Base-by-base conservation (phyloP, 2,113 vertebrate species). In the Stegastes partitus region DNA sequence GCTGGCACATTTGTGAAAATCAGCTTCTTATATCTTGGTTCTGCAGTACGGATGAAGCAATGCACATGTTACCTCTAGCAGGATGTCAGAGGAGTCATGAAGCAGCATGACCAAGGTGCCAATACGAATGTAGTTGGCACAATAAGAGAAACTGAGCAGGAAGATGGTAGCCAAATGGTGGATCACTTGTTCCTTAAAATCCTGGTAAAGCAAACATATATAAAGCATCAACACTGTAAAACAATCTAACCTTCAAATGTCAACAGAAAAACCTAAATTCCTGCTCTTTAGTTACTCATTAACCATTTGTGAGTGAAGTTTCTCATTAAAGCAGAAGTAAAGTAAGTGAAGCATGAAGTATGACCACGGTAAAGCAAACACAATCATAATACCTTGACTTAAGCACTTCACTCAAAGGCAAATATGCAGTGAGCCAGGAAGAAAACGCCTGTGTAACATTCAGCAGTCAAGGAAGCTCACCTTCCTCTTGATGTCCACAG, bases 401-500 rank as follows among this genome's bases (percentile, higher is more conserved):
- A 3, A 45, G 25, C 22, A 63, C 21, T 71, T 34, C 15, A 58
- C 12, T 78, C 26, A 77, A 57, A 14, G 28, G 19, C 7, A 81
- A 54, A 65, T 34, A 49, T 74, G 10, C 28, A 23, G 21, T 51
- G 22, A 31, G 28, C 18, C 14, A 11, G 6, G 1, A 18, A 15
- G 2, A 28, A 55, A 22, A 51, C 9, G 10, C 10, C 7, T 28
- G 21, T 6, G 39, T 19, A 18, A 47, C 10, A 51, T 39, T 21
- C 37, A 59, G 21, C 2, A 39, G 3, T 51, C n/a, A 67, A 61
- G 39, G 11, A 44, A 47, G 11, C 19, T 23, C 6, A 98, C 98
- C 95, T 98, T 99, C 77, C 97, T 95, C 82, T 95, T 98, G 87
- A 96, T 42, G 0, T 99, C 97, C 0, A 97, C 96, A 22, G 96